Evolutionary conservation across 2,888 invertebrate genomes (phyloP), one percentile per base, ranked within the genome.

Genomic region (Eristalinus sepulchralis): DNA sequence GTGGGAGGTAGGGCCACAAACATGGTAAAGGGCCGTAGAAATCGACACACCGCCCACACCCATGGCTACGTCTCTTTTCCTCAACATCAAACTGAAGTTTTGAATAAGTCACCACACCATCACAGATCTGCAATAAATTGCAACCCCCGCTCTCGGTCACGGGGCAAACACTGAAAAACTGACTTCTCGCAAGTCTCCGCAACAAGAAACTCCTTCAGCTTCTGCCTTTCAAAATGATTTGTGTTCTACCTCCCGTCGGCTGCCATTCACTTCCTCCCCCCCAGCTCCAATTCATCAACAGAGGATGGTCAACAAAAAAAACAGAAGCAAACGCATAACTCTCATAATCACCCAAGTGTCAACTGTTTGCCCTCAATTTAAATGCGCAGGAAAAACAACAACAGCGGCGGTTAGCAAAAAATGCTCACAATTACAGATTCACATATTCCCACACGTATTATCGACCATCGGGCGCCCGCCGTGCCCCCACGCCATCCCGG

Each of bases 401-500:
- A 10, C 13, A 22, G 17, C 47, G 3, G 63, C 62, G 27, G 27
- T 2, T 3, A 5, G 2, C 2, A 27, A 81, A 67, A 75, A 57
- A 73, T 31, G 33, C 53, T 47, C 55, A 80, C 79, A 71, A 47
- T 66, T 53, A 33, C 72, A 79, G 33, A 70, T 71, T 59, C 24
- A 33, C 55, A 63, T 34, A 59, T 71, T 71, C 62, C 63, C 64
- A 39, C 33, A 78, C 63, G 39, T 67, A 53, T 36, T 63, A 68
- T 72, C 59, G 8, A 63, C 33, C 81, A 13, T n/a, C 36, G 11
- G 24, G 53, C 31, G 55, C 11, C 47, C 36, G 4, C 27, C 27
- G 27, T 5, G 1, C 39, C 11, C 17, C 39, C 13, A 1, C 3
- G n/a, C 39, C 13, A 17, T 17, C 47, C 47, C 5, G 6, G 1